Base-by-base conservation (phyloP, 35 echinoderm and acorn worm genomes). In the Strongylocentrotus purpuratus region DNA sequence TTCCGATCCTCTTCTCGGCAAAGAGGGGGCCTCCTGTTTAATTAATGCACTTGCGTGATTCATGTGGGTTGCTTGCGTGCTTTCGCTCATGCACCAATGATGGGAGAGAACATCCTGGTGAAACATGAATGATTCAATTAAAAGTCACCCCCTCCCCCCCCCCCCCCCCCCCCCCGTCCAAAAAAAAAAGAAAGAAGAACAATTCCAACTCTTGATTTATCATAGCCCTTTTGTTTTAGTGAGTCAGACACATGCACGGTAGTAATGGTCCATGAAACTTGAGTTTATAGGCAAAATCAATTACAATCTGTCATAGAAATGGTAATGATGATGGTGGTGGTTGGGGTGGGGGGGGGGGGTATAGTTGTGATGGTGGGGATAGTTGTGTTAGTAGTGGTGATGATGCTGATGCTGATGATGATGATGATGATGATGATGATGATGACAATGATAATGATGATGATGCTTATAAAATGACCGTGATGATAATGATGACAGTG, bases 41-140 rank as follows among this genome's bases (percentile, higher is more conserved):
- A 89, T 89, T 89, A 89, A 89, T 89, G 87, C 87, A 35, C 12
- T 46, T 46, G 87, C 45, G 87, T 89, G 87, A 89, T 89, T 89
- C 87, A 89, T 22, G 45, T 33, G 45, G 31, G 7, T 78, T 22
- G 65, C 87, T 13, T 46, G 33, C 3, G 11, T 89, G 87, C 87
- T 0, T 10, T 33, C 45, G 41, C 33, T 89, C 32, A 89, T 15
- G 87, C 15, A 89, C 32, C 33, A 89, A 89, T 33, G 87, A 89
- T 45, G 20, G 32, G 87, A 46, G 11, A 35, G 45, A 31, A 89
- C 45, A 46, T 46, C 18, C 45, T 15, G 87, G 11, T 15, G 45
- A 35, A 33, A 46, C 20, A 46, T 46, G 20, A 89, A 87, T 32
- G 86, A 32, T 7, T 87, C 10, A 20, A 89, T 31, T 28, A 25